Evolutionary conservation across 1,140 invertebrate genomes (phyloP).

Genomic region (Agrypnia vestita): DNA sequence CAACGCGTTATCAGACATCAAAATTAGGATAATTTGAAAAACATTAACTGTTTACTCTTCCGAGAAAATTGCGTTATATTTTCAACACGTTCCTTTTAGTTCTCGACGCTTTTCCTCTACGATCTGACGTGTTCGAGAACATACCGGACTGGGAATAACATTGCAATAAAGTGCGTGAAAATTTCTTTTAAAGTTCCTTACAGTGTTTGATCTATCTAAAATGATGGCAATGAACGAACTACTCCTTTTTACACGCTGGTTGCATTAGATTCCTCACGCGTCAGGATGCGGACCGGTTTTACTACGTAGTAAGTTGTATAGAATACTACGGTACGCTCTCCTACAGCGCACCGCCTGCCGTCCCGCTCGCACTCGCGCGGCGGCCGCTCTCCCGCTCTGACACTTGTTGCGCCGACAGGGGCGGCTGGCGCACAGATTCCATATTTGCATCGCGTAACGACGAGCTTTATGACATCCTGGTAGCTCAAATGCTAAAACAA

Average conservation of each 20-base stretch:
- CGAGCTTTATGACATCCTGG: constrained; percentile 1
- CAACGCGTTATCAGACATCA: too few species aligned
- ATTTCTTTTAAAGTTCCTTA: too few species aligned
- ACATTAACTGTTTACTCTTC: too few species aligned
- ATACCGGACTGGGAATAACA: too few species aligned
- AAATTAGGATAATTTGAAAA: too few species aligned
- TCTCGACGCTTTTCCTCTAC: too few species aligned
- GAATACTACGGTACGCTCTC: constrained; percentile 19
- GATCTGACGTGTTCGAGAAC: too few species aligned
- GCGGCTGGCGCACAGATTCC: background rate
- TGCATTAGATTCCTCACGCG: background rate
- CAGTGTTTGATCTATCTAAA: too few species aligned
- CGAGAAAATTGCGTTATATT: too few species aligned
- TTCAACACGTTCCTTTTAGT: too few species aligned
- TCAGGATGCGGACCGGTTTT: background rate
- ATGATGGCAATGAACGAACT: too few species aligned
- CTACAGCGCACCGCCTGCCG: background rate
- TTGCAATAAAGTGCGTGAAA: too few species aligned
- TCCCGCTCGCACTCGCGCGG: background rate
- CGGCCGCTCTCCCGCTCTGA: background rate
- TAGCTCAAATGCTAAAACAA: constrained; percentile 22
- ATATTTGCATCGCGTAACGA: constrained; percentile 6
- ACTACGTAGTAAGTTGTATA: constrained; percentile 30
- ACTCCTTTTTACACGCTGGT: background rate
- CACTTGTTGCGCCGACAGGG: constrained; percentile 29